Evolutionary conservation across 2,113 vertebrate species (phyloP).

Genomic region (Anser cygnoides): DNA sequence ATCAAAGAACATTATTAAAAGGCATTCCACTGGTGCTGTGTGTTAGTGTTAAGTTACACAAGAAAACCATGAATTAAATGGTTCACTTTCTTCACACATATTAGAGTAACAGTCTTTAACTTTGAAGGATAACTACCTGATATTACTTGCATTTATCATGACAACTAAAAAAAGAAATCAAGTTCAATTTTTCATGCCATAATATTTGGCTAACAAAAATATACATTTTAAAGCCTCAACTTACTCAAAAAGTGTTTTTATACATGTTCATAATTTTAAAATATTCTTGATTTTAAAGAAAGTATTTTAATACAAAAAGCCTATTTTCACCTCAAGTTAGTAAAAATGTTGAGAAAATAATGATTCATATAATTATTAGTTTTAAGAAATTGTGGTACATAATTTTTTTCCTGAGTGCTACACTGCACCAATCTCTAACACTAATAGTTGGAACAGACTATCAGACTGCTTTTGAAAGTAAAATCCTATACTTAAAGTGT

Average conservation of each 20-base stretch:
- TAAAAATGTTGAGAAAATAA: background rate
- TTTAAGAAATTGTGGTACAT: background rate
- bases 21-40: background rate
- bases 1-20: background rate
- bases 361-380: background rate
- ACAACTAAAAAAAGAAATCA: background rate
- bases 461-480: background rate
- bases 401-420: background rate
- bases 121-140: background rate
- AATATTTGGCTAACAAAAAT: background rate
- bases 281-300: background rate
- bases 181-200: background rate
- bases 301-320: background rate
- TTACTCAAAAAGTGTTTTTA: background rate
- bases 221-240: background rate
- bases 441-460: background rate
- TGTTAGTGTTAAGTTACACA: background rate
- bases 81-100: background rate
- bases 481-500: background rate
- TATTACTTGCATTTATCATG: background rate
- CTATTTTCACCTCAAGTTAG: background rate
- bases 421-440: background rate
- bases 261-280: background rate
- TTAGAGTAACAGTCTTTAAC: background rate
- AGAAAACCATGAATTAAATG: background rate